Evolutionary conservation across 2,113 vertebrate species (phyloP), one percentile per base, ranked within the genome.

Genomic region (Rattus rattus): DNA sequence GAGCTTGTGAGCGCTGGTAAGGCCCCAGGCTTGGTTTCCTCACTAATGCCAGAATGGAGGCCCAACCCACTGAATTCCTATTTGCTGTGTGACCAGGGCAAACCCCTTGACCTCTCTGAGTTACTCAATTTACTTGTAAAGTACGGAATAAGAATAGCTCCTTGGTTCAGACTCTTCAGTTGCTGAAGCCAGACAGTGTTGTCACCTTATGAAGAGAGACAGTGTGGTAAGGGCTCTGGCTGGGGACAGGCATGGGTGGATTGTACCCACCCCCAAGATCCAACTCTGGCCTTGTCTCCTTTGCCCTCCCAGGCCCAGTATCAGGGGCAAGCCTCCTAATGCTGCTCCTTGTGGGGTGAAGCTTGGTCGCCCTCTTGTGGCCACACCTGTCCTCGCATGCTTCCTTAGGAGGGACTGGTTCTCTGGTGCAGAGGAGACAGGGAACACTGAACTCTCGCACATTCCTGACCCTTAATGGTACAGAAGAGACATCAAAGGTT

Each of bases 301-400:
- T 20, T 30, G 9, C 16, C 33, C 52, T 43, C 43, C 65, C 20
- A 5, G 65, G 24, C 19, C 30, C 4, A 28, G 14, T 6, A 49
- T 19, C 56, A 8, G 67, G 33, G 17, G 19, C 36, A 22, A n/a
- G 47, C 30, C 47, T 17, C 2, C 0, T 0, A 2, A 24, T 22
- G 11, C 1, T 56, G 65, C 67, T 88, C 79, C 85, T 72, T 10
- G 86, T 3, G 13, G 77, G 81, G 86, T 91, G 94, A 96, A 63
- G 86, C 93, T 87, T 56, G 4, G 67, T 83, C n/a, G 81, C 97
- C 97, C 97, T 95, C 97, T 94, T 33, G 96, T 97, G 97, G 97
- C 43, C 77, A 24, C 17, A 75, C 43, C 5, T 26, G 22, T 73
- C 72, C 10, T 8, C 12, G 30, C 43, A 49, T 0, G 1, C n/a